Base-by-base conservation (phyloP, 2,113 vertebrate genomes). In the Mystacornis crossleyi region DNA sequence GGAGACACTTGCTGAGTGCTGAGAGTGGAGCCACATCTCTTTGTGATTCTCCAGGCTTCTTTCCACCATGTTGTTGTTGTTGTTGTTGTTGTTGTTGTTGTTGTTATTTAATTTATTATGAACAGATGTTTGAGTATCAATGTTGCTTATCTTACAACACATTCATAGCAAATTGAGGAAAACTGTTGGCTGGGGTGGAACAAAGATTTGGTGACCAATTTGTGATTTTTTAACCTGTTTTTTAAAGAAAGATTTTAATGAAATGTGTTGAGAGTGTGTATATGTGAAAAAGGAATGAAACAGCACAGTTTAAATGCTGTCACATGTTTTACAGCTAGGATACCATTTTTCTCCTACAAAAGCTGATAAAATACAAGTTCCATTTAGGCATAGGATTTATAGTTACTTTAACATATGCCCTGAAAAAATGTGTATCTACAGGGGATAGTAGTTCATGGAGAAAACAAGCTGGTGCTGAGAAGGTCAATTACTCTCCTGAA, bases 401-500 rank as follows among this genome's bases (percentile, higher is more conserved):
- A 83, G 94, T 93, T 97, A 75, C 96, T 98, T 97, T 93, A 84
- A 48, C 57, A 62, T 93, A 93, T 96, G 90, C 91, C 93, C 93
- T 97, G 97, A 90, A 95, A 98, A 97, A 85, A 89, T 42, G 73
- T 3, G 33, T 95, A 93, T 96, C 97, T 97, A 96, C 62, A n/a
- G 96, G 96, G 97, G 90, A 96, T 94, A 94, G 95, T 90, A 97
- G 96, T 96, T 98, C 95, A 97, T 6, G 75, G 91, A 98, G 96
- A 97, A 97, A 98, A 97, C 94, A 97, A 97, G 96, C 95, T 91
- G 92, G 95, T 94, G 80, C 93, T 86, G 86, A 96, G 97, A 98
- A 98, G 97, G 97, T 97, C 97, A 98, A 91, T 98, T 98, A 97
- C 90, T 98, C 96, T 96, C 89, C 92, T 97, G 96, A 98, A 98